Base-by-base conservation (phyloP, 1,140 invertebrate genomes). In the Gryllus bimaculatus region DNA sequence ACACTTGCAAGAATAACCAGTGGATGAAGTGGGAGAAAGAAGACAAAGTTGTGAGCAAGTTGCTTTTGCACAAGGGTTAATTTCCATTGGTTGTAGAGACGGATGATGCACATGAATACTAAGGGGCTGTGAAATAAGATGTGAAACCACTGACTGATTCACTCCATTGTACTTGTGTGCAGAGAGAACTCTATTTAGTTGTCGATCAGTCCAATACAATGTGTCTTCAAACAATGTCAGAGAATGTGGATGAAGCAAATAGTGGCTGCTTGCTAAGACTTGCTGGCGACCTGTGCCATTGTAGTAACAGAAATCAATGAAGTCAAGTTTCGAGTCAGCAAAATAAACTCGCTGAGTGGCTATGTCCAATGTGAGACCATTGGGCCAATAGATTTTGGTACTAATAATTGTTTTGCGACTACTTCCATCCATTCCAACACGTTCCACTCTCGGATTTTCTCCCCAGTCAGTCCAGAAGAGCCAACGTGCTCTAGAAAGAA, bases 391-490 rank as follows among this genome's bases (percentile, higher is more conserved):
- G 39, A 99, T 97, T 84, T 99, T 99, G 0, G 96, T 98, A 20
- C 91, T 94, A 39, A 99, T 95, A 47, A 99, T 97, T 0, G 92
- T 91, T 18, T 89, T 90, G 12, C 98, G 89, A 82, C 94, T 92
- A 0, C 91, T 92, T 0, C 98, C 98, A 84, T 99, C 98, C 94
- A 99, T 95, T 26, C 96, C 96, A 10, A 97, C 93, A 80, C 97
- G 87, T 86, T 99, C 98, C 79, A 99, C 96, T 4, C 97, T 86
- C 5, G 98, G 98, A 87, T 98, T 96, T 84, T 98, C 96, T 75
- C 97, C 97, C 97, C 98, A 99, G 84, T 99, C 98, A 0, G 96
- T 98, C 97, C 97, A 98, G 87, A 98, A 98, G 18, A 98, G 87
- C 90, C 94, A 96, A 8, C 93, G 86, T 0, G 94, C 92, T 48